Conservation (phyloP, 1,140 invertebrate species). For the Leptinotarsa undecemlineata region DNA sequence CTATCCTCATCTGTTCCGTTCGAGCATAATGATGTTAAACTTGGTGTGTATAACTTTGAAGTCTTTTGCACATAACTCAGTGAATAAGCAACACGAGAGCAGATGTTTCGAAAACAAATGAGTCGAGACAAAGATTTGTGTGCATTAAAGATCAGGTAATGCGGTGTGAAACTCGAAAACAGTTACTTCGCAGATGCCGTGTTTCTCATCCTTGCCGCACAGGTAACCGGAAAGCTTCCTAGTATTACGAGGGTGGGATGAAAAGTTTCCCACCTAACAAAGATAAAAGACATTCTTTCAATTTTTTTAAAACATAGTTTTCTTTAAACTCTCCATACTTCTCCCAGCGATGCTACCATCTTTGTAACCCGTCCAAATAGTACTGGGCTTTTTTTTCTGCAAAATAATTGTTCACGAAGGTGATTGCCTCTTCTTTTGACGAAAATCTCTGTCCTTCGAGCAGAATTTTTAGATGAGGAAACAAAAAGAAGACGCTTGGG, state of each 20-base stretch:
- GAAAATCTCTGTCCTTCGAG: too few relatives aligned
- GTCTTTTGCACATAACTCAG: not conserved
- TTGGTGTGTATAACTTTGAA: not conserved
- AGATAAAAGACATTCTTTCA: too few relatives aligned
- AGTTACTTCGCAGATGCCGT: conserved; percentile 21
- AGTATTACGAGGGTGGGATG: not conserved
- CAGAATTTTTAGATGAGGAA: too few relatives aligned
- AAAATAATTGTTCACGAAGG: too few relatives aligned
- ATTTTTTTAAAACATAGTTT: too few relatives aligned
- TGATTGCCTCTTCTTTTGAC: too few relatives aligned
- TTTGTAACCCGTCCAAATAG: too few relatives aligned
- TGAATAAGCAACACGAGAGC: conserved; percentile 5
- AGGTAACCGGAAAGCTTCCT: not conserved
- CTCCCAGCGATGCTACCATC: too few relatives aligned
- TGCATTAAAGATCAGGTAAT: conserved; percentile 24
- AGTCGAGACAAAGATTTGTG: conserved; percentile 14
- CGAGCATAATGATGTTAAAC: conserved; percentile 4
- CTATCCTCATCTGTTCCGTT: not conserved
- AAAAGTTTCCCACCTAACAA: not conserved
- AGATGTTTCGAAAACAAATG: conserved; percentile 22
- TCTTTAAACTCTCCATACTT: too few relatives aligned
- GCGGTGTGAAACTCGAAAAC: conserved; percentile 16
- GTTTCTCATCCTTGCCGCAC: not conserved
- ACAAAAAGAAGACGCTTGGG: too few relatives aligned
- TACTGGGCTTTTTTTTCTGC: too few relatives aligned